These are phyloP conservation scores for Drosophila takahashii DNA, from an alignment of 1,140 invertebrate species.

Conservation along the genomic window DNA sequence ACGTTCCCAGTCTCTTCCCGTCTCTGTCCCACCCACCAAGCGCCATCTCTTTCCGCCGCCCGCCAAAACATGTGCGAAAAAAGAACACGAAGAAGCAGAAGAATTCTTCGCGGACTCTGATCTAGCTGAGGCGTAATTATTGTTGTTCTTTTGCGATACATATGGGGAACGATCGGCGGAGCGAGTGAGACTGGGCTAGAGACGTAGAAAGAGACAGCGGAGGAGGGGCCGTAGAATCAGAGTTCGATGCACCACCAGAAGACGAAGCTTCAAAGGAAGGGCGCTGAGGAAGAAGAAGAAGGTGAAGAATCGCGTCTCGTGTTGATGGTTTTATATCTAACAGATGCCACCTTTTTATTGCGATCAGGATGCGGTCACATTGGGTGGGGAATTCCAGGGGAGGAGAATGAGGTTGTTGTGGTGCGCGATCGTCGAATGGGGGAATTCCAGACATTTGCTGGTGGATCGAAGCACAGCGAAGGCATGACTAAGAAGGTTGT, in stretches of 20 bases:
- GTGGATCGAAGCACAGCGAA: conserved; percentile 18
- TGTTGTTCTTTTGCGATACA: conserved; percentile 50
- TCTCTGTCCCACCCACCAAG: conserved; percentile 34
- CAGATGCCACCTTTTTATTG: conserved; percentile 60
- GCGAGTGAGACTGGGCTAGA: conserved; percentile 3
- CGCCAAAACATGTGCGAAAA: conserved; percentile 42
- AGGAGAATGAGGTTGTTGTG: background rate
- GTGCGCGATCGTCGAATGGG: conserved; percentile 30
- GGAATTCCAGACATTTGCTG: conserved; percentile 23
- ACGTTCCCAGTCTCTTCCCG: conserved; percentile 35
- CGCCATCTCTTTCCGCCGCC: conserved; percentile 18
- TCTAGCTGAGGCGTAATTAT: conserved; percentile 69
- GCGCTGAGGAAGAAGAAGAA: conserved; percentile 21
- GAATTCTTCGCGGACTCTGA: conserved; percentile 42
- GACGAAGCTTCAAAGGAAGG: conserved; percentile 1
- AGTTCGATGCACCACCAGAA: conserved; percentile 62
- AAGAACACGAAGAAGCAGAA: conserved; percentile 17
- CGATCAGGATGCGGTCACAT: conserved; percentile 42
- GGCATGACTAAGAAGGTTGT: conserved; percentile 35
- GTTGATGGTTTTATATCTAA: conserved; percentile 76
- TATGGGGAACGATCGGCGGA: background rate
- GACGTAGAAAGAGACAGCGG: background rate
- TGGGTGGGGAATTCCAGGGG: conserved; percentile 4
- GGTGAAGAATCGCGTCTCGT: conserved; percentile 30
- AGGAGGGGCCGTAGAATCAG: conserved; percentile 27